These are phyloP conservation scores for Halichondria panicea DNA, from an alignment of 37 sponge, comb jelly and placozoan species.

Conservation along the genomic window DNA sequence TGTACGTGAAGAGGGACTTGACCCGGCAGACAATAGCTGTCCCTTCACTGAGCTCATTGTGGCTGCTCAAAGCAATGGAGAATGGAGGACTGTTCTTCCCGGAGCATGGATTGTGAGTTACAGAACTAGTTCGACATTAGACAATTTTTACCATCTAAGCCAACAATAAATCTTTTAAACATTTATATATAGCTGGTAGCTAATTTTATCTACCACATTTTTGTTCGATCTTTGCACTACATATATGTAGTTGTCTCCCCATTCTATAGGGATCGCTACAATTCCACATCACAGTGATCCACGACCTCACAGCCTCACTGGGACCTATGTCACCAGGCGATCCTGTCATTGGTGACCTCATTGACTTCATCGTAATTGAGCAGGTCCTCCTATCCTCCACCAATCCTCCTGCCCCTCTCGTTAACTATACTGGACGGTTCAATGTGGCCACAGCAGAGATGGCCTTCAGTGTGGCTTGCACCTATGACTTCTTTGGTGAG, in stretches of 20 bases:
- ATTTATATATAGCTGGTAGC: no score
- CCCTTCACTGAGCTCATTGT: not conserved
- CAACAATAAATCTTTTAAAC: no score
- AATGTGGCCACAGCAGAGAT: not conserved
- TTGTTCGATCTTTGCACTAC: no score
- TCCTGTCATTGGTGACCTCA: no score
- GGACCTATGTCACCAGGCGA: no score
- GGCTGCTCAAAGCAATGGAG: not conserved
- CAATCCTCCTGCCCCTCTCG: not conserved
- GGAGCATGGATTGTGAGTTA: constrained; percentile 42
- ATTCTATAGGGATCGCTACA: no score
- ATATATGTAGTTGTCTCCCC: no score
- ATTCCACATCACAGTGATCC: no score
- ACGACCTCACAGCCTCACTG: no score
- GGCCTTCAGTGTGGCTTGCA: constrained; percentile 10
- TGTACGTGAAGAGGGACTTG: not conserved
- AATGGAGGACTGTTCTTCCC: not conserved
- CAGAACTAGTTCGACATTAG: no score
- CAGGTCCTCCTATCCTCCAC: not conserved
- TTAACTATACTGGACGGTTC: not conserved
- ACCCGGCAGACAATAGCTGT: not conserved
- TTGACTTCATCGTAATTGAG: constrained; percentile 10
- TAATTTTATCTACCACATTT: no score
- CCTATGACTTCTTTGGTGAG: constrained; percentile 4
- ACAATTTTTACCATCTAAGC: no score